Base-by-base conservation (phyloP, 2,797 vertebrate species). In the Acrocephalus scirpaceus region DNA sequence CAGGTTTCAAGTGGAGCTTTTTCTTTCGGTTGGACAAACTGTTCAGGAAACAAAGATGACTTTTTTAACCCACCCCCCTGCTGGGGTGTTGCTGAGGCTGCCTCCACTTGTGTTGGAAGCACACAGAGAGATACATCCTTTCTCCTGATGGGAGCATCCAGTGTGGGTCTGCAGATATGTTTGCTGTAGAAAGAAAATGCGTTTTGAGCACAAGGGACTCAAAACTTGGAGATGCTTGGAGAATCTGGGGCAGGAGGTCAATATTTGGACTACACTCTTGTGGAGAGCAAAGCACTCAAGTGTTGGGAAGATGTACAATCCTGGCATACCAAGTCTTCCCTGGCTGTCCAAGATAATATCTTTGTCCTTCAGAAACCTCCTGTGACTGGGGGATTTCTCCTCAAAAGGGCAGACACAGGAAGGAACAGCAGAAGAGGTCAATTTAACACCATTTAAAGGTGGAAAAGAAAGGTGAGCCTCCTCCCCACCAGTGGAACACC, bases 51-150 rank as follows among this genome's bases (percentile, higher is more conserved):
- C 32, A 75, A 38, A 72, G 73, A 73, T 62, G 42, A 51, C 40
- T 57, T 86, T 73, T 88, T 80, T 23, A 56, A 77, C 42, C 27
- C 4, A 1, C 15, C 3, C 0, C 0, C 10, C 38, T 15, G 4
- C 15, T 0, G 0, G 38, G 47, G 32, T 29, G 22, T 7, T 69
- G 60, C 62, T 80, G 54, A 61, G 86, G 27, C 44, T 80, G 67
- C 48, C 32, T 58, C 16, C 6, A 11, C 58, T 56, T 56, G 36
- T 1, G 1, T 36, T 62, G 34, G 21, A 32, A 73, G 61, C 20
- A 57, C 13, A 19, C 11, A 25, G 1, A 71, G 56, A 34, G 26
- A 29, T 3, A 2, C 32, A 89, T 45, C 50, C n/a, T 51, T 76
- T 62, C 44, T n/a, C 23, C 51, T 17, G 5, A 4, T 1, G 14